These are phyloP conservation scores for Meda fulgida DNA, from an alignment of 2,797 vertebrate genomes.

Conservation along the genomic window DNA sequence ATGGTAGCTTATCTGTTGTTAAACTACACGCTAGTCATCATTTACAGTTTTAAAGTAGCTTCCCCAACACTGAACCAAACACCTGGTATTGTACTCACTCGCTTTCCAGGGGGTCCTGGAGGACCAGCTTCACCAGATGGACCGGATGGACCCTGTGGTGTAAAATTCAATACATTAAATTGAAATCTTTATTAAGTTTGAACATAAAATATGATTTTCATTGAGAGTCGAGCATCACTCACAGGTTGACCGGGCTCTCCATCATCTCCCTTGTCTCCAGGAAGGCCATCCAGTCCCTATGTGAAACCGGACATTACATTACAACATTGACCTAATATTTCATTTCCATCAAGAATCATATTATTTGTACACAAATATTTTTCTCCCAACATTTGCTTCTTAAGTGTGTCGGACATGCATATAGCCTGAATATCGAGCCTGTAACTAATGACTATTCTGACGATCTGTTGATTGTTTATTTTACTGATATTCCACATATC, in stretches of 20 bases:
- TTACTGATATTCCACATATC: background rate
- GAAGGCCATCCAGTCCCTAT: slow-evolving; percentile 90
- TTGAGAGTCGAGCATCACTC: slow-evolving; percentile 66
- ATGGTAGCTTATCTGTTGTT: background rate
- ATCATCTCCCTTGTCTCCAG: slow-evolving; percentile 96
- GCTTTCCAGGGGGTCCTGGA: slow-evolving; percentile 96
- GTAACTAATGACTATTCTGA: background rate
- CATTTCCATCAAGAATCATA: background rate
- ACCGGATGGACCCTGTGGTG: slow-evolving; percentile 89
- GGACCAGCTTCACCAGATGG: slow-evolving; percentile 98
- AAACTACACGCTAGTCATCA: background rate
- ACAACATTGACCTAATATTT: background rate
- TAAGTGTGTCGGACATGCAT: background rate
- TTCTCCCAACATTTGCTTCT: background rate
- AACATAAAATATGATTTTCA: slow-evolving; percentile 1
- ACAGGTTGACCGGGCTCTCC: slow-evolving; percentile 95
- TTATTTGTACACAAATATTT: slow-evolving; percentile 4
- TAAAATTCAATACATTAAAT: background rate
- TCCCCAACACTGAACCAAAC: background rate
- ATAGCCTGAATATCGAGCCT: background rate
- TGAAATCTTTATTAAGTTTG: background rate
- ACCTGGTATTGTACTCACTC: slow-evolving; percentile 81
- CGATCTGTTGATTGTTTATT: background rate
- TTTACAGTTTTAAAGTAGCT: background rate
- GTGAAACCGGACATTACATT: slow-evolving; percentile 47